A percentile compares a stretch with the other conserved stretches of the same genome.
These are phyloP conservation scores for Rhagonycha fulva DNA, from an alignment of 2,888 invertebrate genomes.

Conservation along the genomic window DNA sequence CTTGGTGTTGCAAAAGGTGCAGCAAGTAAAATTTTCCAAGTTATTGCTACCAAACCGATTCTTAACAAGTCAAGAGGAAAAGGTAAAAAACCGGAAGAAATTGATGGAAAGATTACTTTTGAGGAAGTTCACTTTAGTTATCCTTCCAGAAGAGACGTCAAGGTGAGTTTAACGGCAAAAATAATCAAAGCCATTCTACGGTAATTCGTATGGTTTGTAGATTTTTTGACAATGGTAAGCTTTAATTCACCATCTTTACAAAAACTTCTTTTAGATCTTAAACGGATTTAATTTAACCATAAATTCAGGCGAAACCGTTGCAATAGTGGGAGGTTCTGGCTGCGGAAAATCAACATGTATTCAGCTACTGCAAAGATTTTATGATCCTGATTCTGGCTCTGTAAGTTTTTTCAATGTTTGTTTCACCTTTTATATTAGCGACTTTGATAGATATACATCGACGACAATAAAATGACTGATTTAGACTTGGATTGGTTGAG, in stretches of 20 bases:
- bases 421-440: not conserved
- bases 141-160: not conserved
- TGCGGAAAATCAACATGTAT: slow-evolving; percentile 80
- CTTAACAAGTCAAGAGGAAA: slow-evolving; percentile 54
- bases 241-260: too few species aligned
- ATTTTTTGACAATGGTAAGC: too few species aligned
- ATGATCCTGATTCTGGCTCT: slow-evolving; percentile 64
- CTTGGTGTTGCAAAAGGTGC: too few species aligned
- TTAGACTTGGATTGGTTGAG: slow-evolving; percentile 82
- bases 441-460: slow-evolving; percentile 69
- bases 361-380: slow-evolving; percentile 72
- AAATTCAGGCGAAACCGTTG: slow-evolving; percentile 73
- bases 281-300: slow-evolving; percentile 69
- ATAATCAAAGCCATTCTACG: too few species aligned
- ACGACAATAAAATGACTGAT: slow-evolving; percentile 69
- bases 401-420: slow-evolving; percentile 55
- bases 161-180: too few species aligned
- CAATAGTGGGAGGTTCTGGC: slow-evolving; percentile 72
- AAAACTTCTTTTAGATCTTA: slow-evolving; percentile 56
- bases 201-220: too few species aligned
- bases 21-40: too few species aligned
- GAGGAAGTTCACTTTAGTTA: not conserved
- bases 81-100: slow-evolving; percentile 39
- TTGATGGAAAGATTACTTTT: not conserved
- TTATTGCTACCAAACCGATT: too few species aligned